Evolutionary conservation across 1,140 invertebrate species (phyloP), one percentile per base, ranked within the genome.

Genomic region (Penaeus vannamei): DNA sequence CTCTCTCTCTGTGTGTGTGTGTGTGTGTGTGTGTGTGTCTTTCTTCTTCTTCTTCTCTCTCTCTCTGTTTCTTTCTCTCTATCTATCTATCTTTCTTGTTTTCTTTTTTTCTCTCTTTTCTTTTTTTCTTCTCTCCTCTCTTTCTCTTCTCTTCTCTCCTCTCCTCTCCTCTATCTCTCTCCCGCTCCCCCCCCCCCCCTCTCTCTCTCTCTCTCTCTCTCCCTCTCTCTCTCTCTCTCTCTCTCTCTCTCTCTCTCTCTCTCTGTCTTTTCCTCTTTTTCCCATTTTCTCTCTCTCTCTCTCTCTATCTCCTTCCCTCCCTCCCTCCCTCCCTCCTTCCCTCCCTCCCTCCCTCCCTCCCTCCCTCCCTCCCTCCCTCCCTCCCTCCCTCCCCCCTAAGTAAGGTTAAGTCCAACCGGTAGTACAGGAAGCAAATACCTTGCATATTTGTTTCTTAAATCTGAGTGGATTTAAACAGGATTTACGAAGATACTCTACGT

Each of bases 201-300:
- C 66, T 5, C 5, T 69, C 66, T 69, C 64, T 66, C 64, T 66
- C 64, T 66, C 64, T 66, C 64, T 66, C 64, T 69, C 66, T 69
- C n/a, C 36, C 69, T 26, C 69, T 26, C n/a, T 26, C 36, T 26
- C 36, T 3, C 69, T 17, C 19, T 23, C 14, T 29, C 69, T 72
- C 69, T 72, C 69, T 72, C 69, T 72, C 69, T 72, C 69, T 72
- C 69, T 72, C 69, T 72, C 66, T 72, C 66, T 72, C 66, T 72
- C 66, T 72, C 17, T 72, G 1, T 72, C 17, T 72, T 8, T 72
- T 2, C 2, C 23, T 19, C 66, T 72, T 23, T 72, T 23, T 72
- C 66, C n/a, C 66, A 2, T 8, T 72, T 23, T 72, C 66, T 72
- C 66, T 72, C 66, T 72, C 66, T n/a, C 66, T 72, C n/a, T n/a